Evolutionary conservation across 2,888 invertebrate species (phyloP).

Genomic region (Rhingia campestris): DNA sequence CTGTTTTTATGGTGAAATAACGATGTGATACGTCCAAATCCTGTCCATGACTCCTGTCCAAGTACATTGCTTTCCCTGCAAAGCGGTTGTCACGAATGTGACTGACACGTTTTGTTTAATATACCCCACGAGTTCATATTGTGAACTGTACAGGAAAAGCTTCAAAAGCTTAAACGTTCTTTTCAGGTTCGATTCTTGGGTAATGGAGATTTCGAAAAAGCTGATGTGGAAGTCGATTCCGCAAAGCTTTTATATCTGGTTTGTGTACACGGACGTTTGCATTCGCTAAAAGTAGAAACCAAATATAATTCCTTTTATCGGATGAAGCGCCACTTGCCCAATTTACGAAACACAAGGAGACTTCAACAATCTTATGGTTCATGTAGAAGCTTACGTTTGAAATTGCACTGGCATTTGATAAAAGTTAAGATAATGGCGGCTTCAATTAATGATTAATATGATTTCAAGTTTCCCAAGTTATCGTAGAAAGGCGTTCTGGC

Average conservation of each 20-base stretch:
- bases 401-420: too few species aligned
- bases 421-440: too few species aligned
- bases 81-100: too few species aligned
- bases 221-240: background rate
- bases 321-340: background rate
- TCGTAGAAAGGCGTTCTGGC: too few species aligned
- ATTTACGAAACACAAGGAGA: background rate
- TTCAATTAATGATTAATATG: too few species aligned
- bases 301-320: background rate
- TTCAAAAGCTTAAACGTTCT: background rate
- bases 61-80: background rate
- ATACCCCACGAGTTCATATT: background rate
- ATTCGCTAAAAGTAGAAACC: background rate
- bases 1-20: background rate
- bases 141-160: background rate
- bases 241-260: background rate
- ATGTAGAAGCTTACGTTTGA: too few species aligned
- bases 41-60: background rate
- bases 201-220: conserved; percentile 14
- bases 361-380: too few species aligned
- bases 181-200: background rate
- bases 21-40: background rate
- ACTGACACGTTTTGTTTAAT: background rate
- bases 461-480: too few species aligned
- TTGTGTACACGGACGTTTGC: background rate